A percentile compares a stretch with the other conserved stretches of the same genome.
phyloP scores from a whole-genome alignment of 2,888 invertebrate genomes.

The Amiota minor region DNA sequence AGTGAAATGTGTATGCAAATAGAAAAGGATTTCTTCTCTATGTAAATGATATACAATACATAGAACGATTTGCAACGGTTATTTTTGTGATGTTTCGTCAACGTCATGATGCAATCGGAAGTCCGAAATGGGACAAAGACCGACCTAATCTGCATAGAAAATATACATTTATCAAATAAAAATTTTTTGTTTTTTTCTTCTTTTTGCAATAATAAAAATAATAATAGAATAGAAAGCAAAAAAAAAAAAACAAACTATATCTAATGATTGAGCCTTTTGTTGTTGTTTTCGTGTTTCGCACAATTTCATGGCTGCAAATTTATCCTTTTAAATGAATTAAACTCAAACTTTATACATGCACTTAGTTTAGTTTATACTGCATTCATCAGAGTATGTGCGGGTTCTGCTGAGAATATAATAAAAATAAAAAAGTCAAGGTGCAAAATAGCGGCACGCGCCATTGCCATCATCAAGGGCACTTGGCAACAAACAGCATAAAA shows the following conservation, averaged over 20 bases:
- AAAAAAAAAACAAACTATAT: conserved; percentile 52
- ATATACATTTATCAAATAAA: background rate
- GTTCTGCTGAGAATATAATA: conserved; percentile 41
- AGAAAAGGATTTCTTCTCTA: conserved; percentile 34
- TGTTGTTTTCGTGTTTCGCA: conserved; percentile 29
- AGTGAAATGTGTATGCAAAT: conserved; percentile 25
- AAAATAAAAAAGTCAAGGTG: conserved; percentile 57
- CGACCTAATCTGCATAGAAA: conserved; percentile 15
- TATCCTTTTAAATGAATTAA: conserved; percentile 52
- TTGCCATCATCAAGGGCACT: conserved; percentile 41
- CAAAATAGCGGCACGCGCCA: conserved; percentile 54
- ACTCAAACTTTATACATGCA: too few species aligned
- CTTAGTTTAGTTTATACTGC: background rate
- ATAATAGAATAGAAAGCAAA: background rate
- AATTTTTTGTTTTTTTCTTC: background rate
- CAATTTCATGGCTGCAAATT: conserved; percentile 40
- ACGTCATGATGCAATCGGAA: background rate
- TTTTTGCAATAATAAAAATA: background rate
- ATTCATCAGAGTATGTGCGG: conserved; percentile 45
- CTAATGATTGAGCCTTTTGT: conserved; percentile 52
- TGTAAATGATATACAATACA: conserved; percentile 6
- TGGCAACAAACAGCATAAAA: conserved; percentile 51
- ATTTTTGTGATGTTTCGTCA: background rate
- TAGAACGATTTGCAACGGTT: conserved; percentile 39
- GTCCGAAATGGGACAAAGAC: background rate